Conservation (phyloP, 2,113 vertebrate genomes). For the Acrocephalus arundinaceus region DNA sequence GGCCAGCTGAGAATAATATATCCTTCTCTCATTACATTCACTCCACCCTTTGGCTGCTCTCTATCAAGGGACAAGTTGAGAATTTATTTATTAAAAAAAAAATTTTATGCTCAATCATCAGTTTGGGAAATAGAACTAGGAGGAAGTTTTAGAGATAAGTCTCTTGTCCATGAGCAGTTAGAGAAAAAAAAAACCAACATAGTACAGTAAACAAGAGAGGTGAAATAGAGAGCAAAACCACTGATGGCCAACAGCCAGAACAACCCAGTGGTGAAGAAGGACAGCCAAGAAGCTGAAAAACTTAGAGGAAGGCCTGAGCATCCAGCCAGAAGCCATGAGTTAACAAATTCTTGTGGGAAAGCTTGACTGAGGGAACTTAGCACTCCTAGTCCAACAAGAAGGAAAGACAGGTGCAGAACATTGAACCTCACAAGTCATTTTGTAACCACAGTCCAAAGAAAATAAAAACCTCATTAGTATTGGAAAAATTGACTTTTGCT, state of each 20-base stretch:
- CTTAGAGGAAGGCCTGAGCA: not conserved
- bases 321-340: constrained; percentile 23
- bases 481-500: not conserved
- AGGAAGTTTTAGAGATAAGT: not conserved
- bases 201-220: not conserved
- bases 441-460: constrained; percentile 16
- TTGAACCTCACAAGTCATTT: constrained; percentile 13
- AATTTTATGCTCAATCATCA: not conserved
- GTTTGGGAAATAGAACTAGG: not conserved
- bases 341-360: constrained; percentile 34
- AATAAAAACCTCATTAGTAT: constrained; percentile 34
- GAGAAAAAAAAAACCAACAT: not conserved
- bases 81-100: not conserved
- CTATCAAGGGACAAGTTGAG: not conserved
- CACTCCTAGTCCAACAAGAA: not conserved
- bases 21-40: not conserved
- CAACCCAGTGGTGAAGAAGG: not conserved
- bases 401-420: constrained; percentile 40
- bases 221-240: not conserved
- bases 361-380: not conserved
- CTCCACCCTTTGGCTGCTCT: not conserved
- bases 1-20: not conserved
- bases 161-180: not conserved
- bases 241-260: not conserved
- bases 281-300: not conserved